Percentiles rank a stretch among this genome's conserved stretches.
These are phyloP conservation scores for Macrocentrus cingulum DNA, from an alignment of 1,140 invertebrate species.

Conservation along the genomic window DNA sequence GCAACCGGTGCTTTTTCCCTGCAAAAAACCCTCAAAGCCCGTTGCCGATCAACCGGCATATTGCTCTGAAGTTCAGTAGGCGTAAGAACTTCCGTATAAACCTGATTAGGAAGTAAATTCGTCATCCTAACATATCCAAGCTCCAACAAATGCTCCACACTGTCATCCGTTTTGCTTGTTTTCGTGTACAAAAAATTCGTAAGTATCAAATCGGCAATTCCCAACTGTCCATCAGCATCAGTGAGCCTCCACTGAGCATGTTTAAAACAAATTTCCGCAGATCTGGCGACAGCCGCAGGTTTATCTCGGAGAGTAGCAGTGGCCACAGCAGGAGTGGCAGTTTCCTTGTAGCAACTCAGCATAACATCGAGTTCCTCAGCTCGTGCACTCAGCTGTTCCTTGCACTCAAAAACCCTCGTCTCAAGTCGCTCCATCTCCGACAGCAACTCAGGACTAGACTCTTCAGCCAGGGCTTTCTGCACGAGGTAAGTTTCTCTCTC, in stretches of 20 bases:
- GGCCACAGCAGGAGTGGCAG: slow-evolving; percentile 55
- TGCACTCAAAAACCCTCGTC: slow-evolving; percentile 81
- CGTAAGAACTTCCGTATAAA: slow-evolving; percentile 89
- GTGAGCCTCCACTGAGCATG: slow-evolving; percentile 98
- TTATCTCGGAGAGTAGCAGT: slow-evolving; percentile 61
- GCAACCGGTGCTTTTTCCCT: slow-evolving; percentile 90
- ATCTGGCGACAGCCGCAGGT: slow-evolving; percentile 75
- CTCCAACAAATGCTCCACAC: slow-evolving; percentile 94
- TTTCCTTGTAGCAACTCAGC: slow-evolving; percentile 84
- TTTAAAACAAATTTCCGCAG: slow-evolving; percentile 98
- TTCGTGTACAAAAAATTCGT: slow-evolving; percentile 98
- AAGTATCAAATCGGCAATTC: slow-evolving; percentile 92
- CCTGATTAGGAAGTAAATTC: slow-evolving; percentile 91
- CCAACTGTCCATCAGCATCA: slow-evolving; percentile 95
- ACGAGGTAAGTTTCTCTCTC: slow-evolving; percentile 91
- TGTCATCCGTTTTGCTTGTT: slow-evolving; percentile 94
- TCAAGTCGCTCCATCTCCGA: slow-evolving; percentile 73
- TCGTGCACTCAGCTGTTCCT: slow-evolving; percentile 80
- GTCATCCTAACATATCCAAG: slow-evolving; percentile 95
- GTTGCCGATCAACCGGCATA: slow-evolving; percentile 81
- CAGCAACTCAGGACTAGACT: slow-evolving; percentile 66
- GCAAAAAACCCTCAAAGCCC: slow-evolving; percentile 85
- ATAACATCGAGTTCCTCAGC: slow-evolving; percentile 94
- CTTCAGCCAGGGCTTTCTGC: slow-evolving; percentile 77
- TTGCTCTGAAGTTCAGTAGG: slow-evolving; percentile 86